Evolutionary conservation across 2,113 vertebrate species (phyloP).

Genomic region (Colossoma macropomum): DNA sequence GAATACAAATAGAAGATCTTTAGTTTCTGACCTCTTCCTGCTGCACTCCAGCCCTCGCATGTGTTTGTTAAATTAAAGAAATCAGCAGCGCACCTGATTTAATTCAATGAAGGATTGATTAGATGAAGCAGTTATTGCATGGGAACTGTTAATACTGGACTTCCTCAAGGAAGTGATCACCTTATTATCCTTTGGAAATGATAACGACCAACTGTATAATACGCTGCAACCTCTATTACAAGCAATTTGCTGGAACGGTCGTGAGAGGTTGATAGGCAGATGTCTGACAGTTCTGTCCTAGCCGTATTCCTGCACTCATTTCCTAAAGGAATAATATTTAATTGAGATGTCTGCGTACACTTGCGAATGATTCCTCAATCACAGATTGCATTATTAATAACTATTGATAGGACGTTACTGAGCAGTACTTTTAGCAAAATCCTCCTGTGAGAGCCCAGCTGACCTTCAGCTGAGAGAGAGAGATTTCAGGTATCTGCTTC

Average conservation of each 20-base stretch:
- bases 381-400: conserved; percentile 46
- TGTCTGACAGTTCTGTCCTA: background rate
- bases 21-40: no score
- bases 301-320: background rate
- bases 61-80: no score
- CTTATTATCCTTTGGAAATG: no score
- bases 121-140: no score
- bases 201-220: background rate
- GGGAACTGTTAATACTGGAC: no score
- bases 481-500: conserved; percentile 24
- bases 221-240: background rate
- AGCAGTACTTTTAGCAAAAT: conserved; percentile 34
- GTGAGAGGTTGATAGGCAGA: background rate
- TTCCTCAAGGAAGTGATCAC: no score
- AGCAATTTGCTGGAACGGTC: background rate
- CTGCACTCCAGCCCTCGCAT: no score
- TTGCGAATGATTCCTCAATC: conserved; percentile 14
- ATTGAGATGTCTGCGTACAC: conserved; percentile 26
- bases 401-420: conserved; percentile 26
- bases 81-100: no score
- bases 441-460: conserved; percentile 23
- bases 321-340: conserved; percentile 18
- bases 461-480: conserved; percentile 30
- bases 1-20: no score
- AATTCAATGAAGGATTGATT: no score